phyloP scores from a whole-genome alignment of 2,797 vertebrate genomes.

The Kryptopterus vitreolus region DNA sequence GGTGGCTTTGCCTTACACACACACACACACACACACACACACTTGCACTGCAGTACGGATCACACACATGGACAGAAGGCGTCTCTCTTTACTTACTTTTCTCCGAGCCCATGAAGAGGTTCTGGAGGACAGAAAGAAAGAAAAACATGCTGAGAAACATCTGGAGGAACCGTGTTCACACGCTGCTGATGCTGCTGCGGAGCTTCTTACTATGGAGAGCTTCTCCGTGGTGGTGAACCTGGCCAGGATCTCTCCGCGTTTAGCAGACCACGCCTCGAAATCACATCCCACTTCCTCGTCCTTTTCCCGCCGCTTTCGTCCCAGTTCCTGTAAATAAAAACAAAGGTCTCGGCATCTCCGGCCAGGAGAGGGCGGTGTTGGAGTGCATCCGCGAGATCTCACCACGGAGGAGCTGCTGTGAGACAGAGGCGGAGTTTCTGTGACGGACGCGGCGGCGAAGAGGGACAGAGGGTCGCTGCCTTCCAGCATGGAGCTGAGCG shows the following conservation, averaged over 20 bases:
- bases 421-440: constrained; percentile 60
- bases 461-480: constrained; percentile 92
- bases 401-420: constrained; percentile 71
- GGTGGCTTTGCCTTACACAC: constrained; percentile 75
- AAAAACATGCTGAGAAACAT: not conserved
- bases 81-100: constrained; percentile 75
- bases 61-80: not conserved
- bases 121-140: constrained; percentile 74
- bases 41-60: too few species aligned
- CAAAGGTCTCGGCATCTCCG: too few species aligned
- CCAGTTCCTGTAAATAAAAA: constrained; percentile 72
- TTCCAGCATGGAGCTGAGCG: constrained; percentile 89
- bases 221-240: constrained; percentile 96
- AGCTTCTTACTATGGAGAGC: constrained; percentile 90
- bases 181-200: too few species aligned
- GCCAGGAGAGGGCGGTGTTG: too few species aligned
- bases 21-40: constrained; percentile 31
- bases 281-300: constrained; percentile 83
- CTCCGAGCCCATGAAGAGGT: constrained; percentile 93
- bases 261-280: constrained; percentile 91
- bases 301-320: constrained; percentile 80
- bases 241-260: constrained; percentile 89
- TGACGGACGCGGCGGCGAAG: constrained; percentile 81
- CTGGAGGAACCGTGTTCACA: too few species aligned
- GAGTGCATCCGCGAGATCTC: too few species aligned